Evolutionary conservation across 1,140 invertebrate species (phyloP).

Genomic region (Saxidomus purpurata): DNA sequence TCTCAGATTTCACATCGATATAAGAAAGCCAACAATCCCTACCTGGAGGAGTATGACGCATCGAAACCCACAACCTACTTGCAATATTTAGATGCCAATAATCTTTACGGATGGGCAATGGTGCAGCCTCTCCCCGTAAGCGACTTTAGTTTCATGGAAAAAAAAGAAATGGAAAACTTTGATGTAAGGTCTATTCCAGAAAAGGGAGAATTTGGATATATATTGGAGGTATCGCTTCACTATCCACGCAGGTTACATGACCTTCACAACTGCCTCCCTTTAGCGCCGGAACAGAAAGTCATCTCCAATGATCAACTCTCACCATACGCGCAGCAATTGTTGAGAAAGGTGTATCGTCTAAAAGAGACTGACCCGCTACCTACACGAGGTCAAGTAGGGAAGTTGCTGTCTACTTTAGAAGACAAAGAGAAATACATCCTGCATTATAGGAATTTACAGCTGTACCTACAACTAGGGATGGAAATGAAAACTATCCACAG

Average conservation of each 20-base stretch:
- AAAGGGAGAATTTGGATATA: slow-evolving; percentile 86
- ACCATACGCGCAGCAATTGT: slow-evolving; percentile 30
- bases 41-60: slow-evolving; percentile 47
- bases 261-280: slow-evolving; percentile 87
- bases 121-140: slow-evolving; percentile 59
- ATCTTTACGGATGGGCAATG: slow-evolving; percentile 73
- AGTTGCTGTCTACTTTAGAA: slow-evolving; percentile 47
- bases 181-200: slow-evolving; percentile 80
- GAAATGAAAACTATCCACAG: slow-evolving; percentile 66
- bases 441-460: slow-evolving; percentile 71
- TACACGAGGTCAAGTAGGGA: slow-evolving; percentile 54
- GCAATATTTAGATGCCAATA: slow-evolving; percentile 67
- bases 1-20: slow-evolving; percentile 67
- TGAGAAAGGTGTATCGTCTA: slow-evolving; percentile 22
- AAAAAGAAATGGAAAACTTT: slow-evolving; percentile 79
- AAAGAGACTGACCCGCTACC: background rate
- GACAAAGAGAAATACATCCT: slow-evolving; percentile 67
- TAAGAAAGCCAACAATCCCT: slow-evolving; percentile 73
- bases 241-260: slow-evolving; percentile 86
- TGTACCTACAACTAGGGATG: slow-evolving; percentile 63
- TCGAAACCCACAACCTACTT: slow-evolving; percentile 31
- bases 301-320: slow-evolving; percentile 46
- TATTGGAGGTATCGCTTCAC: slow-evolving; percentile 86
- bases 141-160: slow-evolving; percentile 84
- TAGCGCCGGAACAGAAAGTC: slow-evolving; percentile 82